Evolutionary conservation across 2,113 vertebrate species (phyloP).

Genomic region (Cyrtonyx montezumae): DNA sequence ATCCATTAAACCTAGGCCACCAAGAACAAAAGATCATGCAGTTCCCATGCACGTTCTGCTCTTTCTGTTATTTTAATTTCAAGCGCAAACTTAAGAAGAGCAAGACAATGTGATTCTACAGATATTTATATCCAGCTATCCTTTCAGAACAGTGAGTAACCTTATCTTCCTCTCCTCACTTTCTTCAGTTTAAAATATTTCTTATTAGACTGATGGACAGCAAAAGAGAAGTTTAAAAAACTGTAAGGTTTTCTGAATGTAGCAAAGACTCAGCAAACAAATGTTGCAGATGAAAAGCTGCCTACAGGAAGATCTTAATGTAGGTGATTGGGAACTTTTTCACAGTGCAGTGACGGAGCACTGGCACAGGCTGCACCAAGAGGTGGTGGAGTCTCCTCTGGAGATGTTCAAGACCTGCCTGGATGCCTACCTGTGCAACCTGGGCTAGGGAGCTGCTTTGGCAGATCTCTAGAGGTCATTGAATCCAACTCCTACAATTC

Average conservation of each 20-base stretch:
- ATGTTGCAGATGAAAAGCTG: background rate
- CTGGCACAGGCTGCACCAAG: no score
- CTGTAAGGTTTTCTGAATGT: background rate
- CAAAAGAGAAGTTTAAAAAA: background rate
- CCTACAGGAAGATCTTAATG: background rate
- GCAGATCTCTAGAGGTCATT: no score
- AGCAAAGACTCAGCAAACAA: background rate
- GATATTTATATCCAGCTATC: background rate
- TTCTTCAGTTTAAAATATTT: background rate
- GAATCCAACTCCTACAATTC: no score
- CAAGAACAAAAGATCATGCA: background rate
- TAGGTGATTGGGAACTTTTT: background rate
- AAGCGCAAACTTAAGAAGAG: background rate
- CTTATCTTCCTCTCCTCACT: rapidly evolving
- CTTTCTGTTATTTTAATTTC: background rate
- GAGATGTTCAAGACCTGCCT: no score
- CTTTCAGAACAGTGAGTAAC: background rate
- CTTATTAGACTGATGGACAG: background rate
- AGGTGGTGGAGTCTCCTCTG: no score
- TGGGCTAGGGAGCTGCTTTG: no score
- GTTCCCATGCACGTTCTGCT: background rate
- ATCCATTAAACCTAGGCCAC: background rate
- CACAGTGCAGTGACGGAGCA: no score
- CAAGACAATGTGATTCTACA: background rate
- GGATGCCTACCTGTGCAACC: no score